Conservation (phyloP, 2,797 vertebrate genomes). For the Florisuga fusca region DNA sequence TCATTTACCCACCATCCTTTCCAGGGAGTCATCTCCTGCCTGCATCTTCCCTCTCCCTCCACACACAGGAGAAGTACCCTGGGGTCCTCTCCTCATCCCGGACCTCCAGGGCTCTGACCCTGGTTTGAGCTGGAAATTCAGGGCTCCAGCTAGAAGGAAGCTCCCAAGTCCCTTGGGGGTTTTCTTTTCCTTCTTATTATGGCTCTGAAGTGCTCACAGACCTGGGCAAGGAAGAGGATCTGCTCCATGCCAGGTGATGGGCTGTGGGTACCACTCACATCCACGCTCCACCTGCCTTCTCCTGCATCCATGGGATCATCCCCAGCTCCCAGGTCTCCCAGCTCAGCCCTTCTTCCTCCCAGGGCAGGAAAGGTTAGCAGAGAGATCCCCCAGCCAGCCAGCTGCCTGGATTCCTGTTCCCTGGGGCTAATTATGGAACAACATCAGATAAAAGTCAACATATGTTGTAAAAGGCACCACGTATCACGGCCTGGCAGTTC, state of each 20-base stretch:
- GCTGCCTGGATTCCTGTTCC: slow-evolving; percentile 77
- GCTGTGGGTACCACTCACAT: background rate
- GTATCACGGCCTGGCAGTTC: slow-evolving; percentile 84
- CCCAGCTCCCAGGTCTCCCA: background rate
- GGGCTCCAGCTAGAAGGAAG: background rate
- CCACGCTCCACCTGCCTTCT: background rate
- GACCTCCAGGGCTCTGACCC: background rate
- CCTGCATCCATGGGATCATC: background rate
- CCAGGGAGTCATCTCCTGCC: background rate
- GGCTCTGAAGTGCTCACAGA: rapidly evolving
- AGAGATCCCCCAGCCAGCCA: slow-evolving; percentile 77
- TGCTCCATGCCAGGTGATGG: too few species aligned
- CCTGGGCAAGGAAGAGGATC: rapidly evolving
- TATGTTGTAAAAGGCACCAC: slow-evolving; percentile 83
- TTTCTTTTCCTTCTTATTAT: background rate
- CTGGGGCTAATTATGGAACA: slow-evolving; percentile 83
- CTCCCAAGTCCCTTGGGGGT: background rate
- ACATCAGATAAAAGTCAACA: slow-evolving; percentile 87
- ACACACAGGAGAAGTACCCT: background rate
- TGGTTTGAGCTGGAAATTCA: background rate
- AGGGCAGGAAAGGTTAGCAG: slow-evolving; percentile 70
- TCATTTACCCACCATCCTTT: background rate
- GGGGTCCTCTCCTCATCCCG: background rate
- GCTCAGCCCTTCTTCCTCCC: slow-evolving; percentile 42
- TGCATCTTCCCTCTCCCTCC: background rate